Evolutionary conservation across 64 coral and sea anemone species (phyloP), one percentile per base, ranked within the genome.

Genomic region (Trachythela sp.): DNA sequence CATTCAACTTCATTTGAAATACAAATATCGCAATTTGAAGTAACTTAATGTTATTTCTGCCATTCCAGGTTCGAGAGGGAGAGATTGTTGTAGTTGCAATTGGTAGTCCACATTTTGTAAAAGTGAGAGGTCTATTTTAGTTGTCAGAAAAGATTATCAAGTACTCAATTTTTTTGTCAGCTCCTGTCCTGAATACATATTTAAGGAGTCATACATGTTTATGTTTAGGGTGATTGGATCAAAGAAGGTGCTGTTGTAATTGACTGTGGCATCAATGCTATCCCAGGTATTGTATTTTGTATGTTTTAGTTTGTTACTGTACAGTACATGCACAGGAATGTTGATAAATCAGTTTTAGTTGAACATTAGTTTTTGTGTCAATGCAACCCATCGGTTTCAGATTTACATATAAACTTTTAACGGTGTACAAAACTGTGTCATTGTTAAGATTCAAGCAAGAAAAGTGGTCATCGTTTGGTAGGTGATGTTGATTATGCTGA

Each of bases 11-110:
- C 39, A 11, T 0, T 80, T 11, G 32, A 29, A 8, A 8, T 34
- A 36, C 36, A 83, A 49, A 83, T 6, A 9, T 9, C 29, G 22
- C 14, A 54, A 17, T 90, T 14, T 35, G 84, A 52, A n/a, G n/a
- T n/a, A n/a, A n/a, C n/a, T n/a, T n/a, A n/a, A n/a, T n/a, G 5
- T 54, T 11, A 60, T 72, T 43, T 22, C 31, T 36, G 60, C 18
- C 33, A 26, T 86, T 85, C 20, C 67, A 99, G 95, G 91, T 99
- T 29, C 90, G 88, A 20, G 92, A 93, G 80, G 95, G 93, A 41
- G 95, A 99, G 40, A 99, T 99, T 93, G 95, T 99, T 54, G 95
- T 99, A 34, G 95, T 94, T 52, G 95, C 93, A 84, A 94, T 99
- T 87, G 95, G 95, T 90, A 91, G 91, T 52, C 48, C 93, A 35